phyloP scores from a whole-genome alignment of 2,797 vertebrate genomes.

The Steatocranus sp. region DNA sequence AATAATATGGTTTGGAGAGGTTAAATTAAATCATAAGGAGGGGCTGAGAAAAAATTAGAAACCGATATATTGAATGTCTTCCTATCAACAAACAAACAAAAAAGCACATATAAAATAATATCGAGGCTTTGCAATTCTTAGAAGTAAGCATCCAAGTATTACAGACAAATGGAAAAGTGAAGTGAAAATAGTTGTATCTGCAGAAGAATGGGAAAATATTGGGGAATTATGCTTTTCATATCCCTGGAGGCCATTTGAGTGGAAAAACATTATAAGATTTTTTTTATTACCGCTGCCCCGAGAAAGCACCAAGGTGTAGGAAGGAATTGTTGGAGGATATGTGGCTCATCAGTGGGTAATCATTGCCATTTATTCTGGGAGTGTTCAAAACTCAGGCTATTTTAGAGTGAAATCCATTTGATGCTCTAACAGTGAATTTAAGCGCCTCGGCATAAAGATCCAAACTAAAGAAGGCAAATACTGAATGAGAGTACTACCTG shows the following conservation, averaged over 20 bases:
- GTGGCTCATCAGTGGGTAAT: background rate
- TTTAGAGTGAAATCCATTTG: background rate
- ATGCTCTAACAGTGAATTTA: background rate
- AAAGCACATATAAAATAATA: background rate
- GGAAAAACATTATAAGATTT: background rate
- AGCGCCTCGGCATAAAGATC: background rate
- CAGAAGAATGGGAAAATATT: background rate
- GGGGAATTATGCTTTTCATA: background rate
- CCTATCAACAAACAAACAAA: background rate
- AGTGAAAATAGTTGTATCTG: background rate
- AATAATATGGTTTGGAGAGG: background rate
- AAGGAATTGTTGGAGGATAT: background rate
- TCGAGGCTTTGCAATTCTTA: background rate
- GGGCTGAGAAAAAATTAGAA: background rate
- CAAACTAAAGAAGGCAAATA: background rate
- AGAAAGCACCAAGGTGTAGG: background rate
- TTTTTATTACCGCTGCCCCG: background rate
- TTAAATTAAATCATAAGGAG: background rate
- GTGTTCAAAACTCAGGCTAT: background rate
- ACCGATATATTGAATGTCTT: background rate
- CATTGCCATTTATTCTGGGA: background rate
- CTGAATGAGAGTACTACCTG: background rate
- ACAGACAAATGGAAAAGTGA: background rate
- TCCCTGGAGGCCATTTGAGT: background rate
- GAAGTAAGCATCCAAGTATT: background rate